phyloP scores from a whole-genome alignment of 2,113 vertebrate genomes.

The Saimiri boliviensis region DNA sequence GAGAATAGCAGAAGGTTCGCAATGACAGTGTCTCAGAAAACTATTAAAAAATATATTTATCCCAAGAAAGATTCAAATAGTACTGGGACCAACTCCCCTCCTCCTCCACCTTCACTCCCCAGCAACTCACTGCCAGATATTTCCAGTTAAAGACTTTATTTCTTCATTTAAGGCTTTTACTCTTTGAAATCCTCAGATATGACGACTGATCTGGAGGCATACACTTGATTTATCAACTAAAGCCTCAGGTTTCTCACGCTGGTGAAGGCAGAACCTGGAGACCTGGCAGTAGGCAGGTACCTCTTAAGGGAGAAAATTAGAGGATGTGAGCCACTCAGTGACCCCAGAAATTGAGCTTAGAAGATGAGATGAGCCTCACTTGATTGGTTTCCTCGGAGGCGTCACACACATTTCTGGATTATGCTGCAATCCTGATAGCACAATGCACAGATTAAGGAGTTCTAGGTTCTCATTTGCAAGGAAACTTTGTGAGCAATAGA shows the following conservation, averaged over 20 bases:
- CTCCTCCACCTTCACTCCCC: neutral
- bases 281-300: neutral
- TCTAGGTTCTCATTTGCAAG: neutral
- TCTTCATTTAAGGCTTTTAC: neutral
- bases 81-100: neutral
- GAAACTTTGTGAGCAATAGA: neutral
- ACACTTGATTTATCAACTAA: neutral
- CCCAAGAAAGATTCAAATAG: neutral
- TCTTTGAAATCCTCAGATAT: neutral
- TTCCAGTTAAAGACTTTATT: neutral
- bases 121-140: neutral
- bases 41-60: neutral
- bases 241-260: neutral
- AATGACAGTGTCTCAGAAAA: neutral
- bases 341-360: neutral
- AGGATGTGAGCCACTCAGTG: neutral
- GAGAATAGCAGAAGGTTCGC: neutral
- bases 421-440: neutral
- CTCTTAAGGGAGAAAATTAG: neutral
- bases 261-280: neutral
- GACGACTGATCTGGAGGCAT: neutral
- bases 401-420: neutral
- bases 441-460: neutral
- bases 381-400: neutral
- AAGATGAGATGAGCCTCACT: neutral